These are phyloP conservation scores for Trematomus loennbergii DNA, from an alignment of 2,113 vertebrate genomes.

Conservation along the genomic window DNA sequence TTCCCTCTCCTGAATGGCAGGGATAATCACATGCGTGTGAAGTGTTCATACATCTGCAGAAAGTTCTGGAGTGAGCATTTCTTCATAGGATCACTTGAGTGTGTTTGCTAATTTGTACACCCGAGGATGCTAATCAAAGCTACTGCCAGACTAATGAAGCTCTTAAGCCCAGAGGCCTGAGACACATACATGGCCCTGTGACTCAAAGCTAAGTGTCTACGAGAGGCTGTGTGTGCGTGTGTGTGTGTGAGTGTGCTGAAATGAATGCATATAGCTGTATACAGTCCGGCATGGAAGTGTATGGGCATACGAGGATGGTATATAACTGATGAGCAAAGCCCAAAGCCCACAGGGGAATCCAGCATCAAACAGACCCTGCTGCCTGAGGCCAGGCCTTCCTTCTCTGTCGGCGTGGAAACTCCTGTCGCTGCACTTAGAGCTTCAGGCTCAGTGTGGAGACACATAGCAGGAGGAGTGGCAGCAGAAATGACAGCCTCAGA, in stretches of 20 bases:
- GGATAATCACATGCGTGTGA: conserved; percentile 37
- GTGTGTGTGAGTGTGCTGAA: not conserved
- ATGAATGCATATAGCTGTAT: conserved; percentile 32
- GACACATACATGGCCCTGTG: conserved; percentile 47
- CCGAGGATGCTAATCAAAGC: conserved; percentile 77
- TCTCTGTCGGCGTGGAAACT: conserved; percentile 55
- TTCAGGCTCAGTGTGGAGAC: conserved; percentile 53
- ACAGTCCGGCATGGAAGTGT: conserved; percentile 36
- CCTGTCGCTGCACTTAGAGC: conserved; percentile 43
- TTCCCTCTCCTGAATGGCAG: conserved; percentile 13
- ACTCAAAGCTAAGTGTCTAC: conserved; percentile 51
- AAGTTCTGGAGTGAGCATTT: conserved; percentile 40
- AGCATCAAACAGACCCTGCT: conserved; percentile 63
- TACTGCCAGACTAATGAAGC: conserved; percentile 74
- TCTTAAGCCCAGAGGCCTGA: conserved; percentile 67
- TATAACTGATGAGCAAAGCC: conserved; percentile 53
- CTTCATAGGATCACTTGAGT: conserved; percentile 69
- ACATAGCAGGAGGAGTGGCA: conserved; percentile 53
- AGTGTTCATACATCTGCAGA: conserved; percentile 36
- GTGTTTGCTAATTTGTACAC: conserved; percentile 78
- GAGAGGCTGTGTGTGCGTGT: not conserved
- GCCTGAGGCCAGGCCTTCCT: conserved; percentile 63
- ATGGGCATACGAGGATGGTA: conserved; percentile 41
- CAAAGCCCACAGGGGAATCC: conserved; percentile 46
- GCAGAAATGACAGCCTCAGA: conserved; percentile 38